Percentiles rank a stretch among this genome's conserved stretches.
Evolutionary conservation across 2,797 vertebrate species (phyloP).

Genomic region (Zalophus californianus): DNA sequence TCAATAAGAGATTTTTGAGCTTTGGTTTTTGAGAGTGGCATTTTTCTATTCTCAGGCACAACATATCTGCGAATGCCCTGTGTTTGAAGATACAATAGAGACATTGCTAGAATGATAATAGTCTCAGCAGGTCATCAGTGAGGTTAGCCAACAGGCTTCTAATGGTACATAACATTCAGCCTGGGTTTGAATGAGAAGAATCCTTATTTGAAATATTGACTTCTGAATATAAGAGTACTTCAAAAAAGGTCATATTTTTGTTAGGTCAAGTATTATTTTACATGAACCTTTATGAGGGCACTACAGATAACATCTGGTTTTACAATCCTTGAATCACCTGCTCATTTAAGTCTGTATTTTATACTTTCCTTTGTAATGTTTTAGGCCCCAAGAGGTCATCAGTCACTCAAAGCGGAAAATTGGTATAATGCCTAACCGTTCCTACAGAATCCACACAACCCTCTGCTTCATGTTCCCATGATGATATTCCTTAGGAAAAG

Average conservation of each 20-base stretch:
- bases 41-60: slow-evolving; percentile 17
- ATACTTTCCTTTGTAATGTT: slow-evolving; percentile 26
- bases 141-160: not conserved
- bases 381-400: not conserved
- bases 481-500: not conserved
- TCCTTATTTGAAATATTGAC: slow-evolving; percentile 15
- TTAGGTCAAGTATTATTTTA: slow-evolving; percentile 43
- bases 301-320: not conserved
- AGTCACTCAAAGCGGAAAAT: not conserved
- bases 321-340: not conserved
- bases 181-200: not conserved
- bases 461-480: not conserved
- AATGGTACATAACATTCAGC: not conserved
- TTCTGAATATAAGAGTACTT: slow-evolving; percentile 46
- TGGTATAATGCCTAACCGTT: not conserved
- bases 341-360: slow-evolving; percentile 39
- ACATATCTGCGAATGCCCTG: not conserved
- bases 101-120: not conserved
- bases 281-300: slow-evolving; percentile 8
- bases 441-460: not conserved
- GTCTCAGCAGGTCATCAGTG: not conserved
- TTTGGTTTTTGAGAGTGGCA: slow-evolving; percentile 15
- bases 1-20: slow-evolving; percentile 27
- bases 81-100: not conserved
- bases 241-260: slow-evolving; percentile 32